Evolutionary conservation across 2,888 invertebrate species (phyloP).

Genomic region (Lamellibrachia columna): DNA sequence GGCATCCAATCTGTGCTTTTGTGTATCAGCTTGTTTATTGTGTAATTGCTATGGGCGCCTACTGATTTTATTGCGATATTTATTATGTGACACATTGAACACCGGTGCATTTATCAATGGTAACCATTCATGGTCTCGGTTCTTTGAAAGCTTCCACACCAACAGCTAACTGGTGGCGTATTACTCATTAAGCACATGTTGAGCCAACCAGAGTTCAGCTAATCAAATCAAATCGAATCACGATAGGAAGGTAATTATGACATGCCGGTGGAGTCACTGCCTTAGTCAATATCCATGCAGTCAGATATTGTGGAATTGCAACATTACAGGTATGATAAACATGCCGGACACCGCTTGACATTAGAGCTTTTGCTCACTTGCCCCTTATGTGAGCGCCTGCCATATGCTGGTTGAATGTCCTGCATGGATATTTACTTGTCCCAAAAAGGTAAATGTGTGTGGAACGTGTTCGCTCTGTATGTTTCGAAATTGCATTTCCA

Average conservation of each 20-base stretch:
- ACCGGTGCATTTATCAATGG: neutral
- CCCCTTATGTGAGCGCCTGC: neutral
- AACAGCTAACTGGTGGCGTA: neutral
- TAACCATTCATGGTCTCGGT: neutral
- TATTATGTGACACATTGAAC: neutral
- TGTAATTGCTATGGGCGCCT: neutral
- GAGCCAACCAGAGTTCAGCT: neutral
- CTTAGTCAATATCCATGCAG: neutral
- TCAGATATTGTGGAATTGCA: neutral
- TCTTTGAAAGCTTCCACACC: neutral
- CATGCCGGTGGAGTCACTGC: neutral
- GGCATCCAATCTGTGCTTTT: neutral
- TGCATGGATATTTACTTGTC: neutral
- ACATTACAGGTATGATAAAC: neutral
- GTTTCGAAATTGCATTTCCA: neutral
- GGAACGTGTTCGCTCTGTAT: neutral
- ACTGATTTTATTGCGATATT: neutral
- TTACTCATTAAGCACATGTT: conserved; percentile 4
- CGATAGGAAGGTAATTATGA: neutral
- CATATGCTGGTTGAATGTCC: neutral
- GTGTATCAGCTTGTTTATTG: conserved; percentile 8
- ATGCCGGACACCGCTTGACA: neutral
- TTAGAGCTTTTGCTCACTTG: neutral
- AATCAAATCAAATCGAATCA: neutral
- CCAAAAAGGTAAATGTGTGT: neutral